phyloP scores from a whole-genome alignment of 2,888 invertebrate genomes.

The Cheiracanthium punctorium region DNA sequence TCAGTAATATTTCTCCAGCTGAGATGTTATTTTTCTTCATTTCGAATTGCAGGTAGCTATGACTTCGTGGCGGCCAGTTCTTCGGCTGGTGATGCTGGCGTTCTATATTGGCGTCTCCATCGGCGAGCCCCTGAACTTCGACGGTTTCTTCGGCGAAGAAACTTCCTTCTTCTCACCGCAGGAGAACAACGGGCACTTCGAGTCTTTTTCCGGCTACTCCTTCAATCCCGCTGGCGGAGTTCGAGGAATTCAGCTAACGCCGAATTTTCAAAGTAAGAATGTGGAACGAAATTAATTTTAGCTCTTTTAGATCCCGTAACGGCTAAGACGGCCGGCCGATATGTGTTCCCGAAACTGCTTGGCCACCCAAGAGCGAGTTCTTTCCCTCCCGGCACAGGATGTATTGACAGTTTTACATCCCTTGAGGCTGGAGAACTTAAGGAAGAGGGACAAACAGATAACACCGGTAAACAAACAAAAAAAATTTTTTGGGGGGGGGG shows the following conservation, averaged over 20 bases:
- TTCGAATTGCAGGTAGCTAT: background rate
- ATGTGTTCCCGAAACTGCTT: background rate
- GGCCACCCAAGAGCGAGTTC: too few species aligned
- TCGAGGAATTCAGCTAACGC: background rate
- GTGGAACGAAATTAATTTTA: background rate
- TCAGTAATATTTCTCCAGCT: too few species aligned
- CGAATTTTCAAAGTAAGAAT: slow-evolving; percentile 16
- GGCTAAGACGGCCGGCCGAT: too few species aligned
- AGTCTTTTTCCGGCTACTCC: slow-evolving; percentile 10
- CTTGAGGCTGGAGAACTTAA: too few species aligned
- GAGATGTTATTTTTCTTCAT: too few species aligned
- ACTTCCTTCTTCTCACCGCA: slow-evolving; percentile 29
- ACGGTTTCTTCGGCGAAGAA: slow-evolving; percentile 11
- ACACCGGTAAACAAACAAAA: too few species aligned
- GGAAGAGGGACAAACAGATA: too few species aligned
- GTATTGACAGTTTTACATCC: too few species aligned
- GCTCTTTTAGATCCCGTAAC: too few species aligned
- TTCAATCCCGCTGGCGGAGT: background rate
- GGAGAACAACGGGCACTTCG: slow-evolving; percentile 23
- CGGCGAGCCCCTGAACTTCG: slow-evolving; percentile 31
- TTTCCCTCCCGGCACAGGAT: too few species aligned
- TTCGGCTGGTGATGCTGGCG: background rate
- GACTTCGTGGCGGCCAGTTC: background rate
- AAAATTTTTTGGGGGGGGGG: too few species aligned
- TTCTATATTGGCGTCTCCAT: too few species aligned